Evolutionary conservation across 2,113 vertebrate species (phyloP), one percentile per base, ranked within the genome.

Genomic region (Setophaga kirtlandii): DNA sequence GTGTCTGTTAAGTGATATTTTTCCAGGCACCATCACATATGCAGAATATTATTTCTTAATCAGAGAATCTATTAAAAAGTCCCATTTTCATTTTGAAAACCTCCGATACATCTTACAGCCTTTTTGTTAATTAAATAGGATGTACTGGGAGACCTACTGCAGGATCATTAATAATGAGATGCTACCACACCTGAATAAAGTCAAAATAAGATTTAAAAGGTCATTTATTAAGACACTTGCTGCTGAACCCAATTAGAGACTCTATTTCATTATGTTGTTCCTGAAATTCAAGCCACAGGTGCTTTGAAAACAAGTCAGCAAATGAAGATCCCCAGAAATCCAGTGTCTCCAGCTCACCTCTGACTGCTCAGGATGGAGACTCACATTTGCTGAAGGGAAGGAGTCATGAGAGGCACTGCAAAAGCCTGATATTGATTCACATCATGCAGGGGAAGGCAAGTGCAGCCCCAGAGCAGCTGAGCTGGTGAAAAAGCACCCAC

Each of bases 101-200:
- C 91, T 88, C 86, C 82, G 93, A 86, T 41, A 75, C 89, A 85
- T 73, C 91, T 97, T 82, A 58, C 78, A 90, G 94, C 83, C 71
- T 67, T 67, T 80, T 81, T 95, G 94, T 94, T 94, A 97, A 90
- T 95, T 88, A 93, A 70, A 56, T 46, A 88, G 92, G 87, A 65
- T 83, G 75, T 92, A 90, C 55, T 55, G 56, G 62, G n/a, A 78
- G 74, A 80, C 25, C 44, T 75, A 90, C 18, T 76, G 83, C 70
- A 75, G 58, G 53, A 93, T 86, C 64, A 42, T 76, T 73, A 85
- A 60, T 94, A 94, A 94, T 80, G 67, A 94, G 86, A 91, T 9
- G 2, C 79, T 84, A 67, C 74, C 53, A 84, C 30, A 96, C 90
- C 64, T 88, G 94, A 89, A 96, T 87, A 96, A 96, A 96, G 97